Base-by-base conservation (phyloP, 2,888 invertebrate genomes). In the Stramonita haemastoma region DNA sequence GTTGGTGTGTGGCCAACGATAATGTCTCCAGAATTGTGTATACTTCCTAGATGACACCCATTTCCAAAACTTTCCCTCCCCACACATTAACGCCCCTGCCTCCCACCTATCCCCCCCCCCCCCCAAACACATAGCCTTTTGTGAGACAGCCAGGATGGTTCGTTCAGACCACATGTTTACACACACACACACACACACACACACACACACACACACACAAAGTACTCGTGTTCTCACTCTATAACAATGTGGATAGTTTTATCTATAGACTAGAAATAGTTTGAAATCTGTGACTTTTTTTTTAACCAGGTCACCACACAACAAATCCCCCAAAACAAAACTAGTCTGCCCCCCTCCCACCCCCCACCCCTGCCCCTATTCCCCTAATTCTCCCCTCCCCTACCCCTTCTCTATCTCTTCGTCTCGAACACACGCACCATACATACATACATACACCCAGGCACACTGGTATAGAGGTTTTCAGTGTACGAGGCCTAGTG, bases 111-210 rank as follows among this genome's bases (percentile, higher is more conserved):
- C n/a, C n/a, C n/a, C n/a, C n/a, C n/a, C n/a, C n/a, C n/a, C n/a
- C n/a, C n/a, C n/a, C n/a, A n/a, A n/a, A n/a, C n/a, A n/a, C n/a
- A n/a, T n/a, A n/a, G n/a, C n/a, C n/a, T n/a, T n/a, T n/a, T n/a
- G n/a, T n/a, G n/a, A n/a, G n/a, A n/a, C n/a, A n/a, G n/a, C n/a
- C n/a, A n/a, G n/a, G n/a, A n/a, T n/a, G n/a, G n/a, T n/a, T n/a
- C n/a, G n/a, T n/a, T n/a, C n/a, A n/a, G n/a, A n/a, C 6, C 83
- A 83, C 56, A 83, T 36, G 34, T 26, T 36, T 36, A 83, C 56
- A 83, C 83, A 83, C 56, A 83, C 83, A 83, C 56, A 83, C 83
- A 83, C 56, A 83, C 83, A 83, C 56, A 83, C 83, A 83, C 56
- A 83, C 83, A 83, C 56, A 83, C 83, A 83, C 56, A 83, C 83